A percentile compares a stretch with the other conserved stretches of the same genome.
These are phyloP conservation scores for Oryzias javanicus DNA, from an alignment of 2,113 vertebrate genomes.

Conservation along the genomic window DNA sequence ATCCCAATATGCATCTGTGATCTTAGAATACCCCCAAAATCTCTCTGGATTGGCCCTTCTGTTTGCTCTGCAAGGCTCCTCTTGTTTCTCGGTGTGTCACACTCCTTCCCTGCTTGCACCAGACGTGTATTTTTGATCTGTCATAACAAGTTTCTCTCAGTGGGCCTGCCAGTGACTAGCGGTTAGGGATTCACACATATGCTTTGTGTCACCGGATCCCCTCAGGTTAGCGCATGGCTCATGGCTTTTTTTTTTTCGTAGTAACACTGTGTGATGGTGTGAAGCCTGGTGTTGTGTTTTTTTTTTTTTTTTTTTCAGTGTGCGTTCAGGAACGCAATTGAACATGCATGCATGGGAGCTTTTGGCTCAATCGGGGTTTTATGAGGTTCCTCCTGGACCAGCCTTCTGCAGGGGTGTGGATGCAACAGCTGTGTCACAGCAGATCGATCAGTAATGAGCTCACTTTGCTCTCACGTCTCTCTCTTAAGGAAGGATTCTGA, in stretches of 20 bases:
- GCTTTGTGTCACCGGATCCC: slow-evolving; percentile 56
- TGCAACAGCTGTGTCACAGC: slow-evolving; percentile 13
- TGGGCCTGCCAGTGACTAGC: slow-evolving; percentile 42
- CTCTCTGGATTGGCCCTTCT: slow-evolving; percentile 15
- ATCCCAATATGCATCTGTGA: slow-evolving; percentile 36
- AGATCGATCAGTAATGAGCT: slow-evolving; percentile 58
- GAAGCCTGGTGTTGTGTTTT: slow-evolving; percentile 33
- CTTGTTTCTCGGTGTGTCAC: slow-evolving; percentile 17
- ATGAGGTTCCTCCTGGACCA: no score
- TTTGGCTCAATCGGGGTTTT: neutral
- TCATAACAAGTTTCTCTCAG: slow-evolving; percentile 62
- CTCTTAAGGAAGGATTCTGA: slow-evolving; percentile 7
- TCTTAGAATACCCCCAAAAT: slow-evolving; percentile 30
- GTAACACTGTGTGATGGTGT: slow-evolving; percentile 42
- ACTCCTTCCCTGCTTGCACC: slow-evolving; percentile 14
- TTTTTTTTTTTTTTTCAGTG: neutral
- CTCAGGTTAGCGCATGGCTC: slow-evolving; percentile 50
- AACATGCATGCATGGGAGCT: slow-evolving; percentile 3
- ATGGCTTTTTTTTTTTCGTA: slow-evolving; percentile 23
- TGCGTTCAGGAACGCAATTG: neutral
- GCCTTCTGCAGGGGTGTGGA: neutral
- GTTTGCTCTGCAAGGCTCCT: slow-evolving; percentile 14
- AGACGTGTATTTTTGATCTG: slow-evolving; percentile 62
- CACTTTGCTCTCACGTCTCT: slow-evolving; percentile 23
- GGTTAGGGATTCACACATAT: slow-evolving; percentile 55